Base-by-base conservation (phyloP, 2,113 vertebrate genomes). In the Pogona vitticeps region DNA sequence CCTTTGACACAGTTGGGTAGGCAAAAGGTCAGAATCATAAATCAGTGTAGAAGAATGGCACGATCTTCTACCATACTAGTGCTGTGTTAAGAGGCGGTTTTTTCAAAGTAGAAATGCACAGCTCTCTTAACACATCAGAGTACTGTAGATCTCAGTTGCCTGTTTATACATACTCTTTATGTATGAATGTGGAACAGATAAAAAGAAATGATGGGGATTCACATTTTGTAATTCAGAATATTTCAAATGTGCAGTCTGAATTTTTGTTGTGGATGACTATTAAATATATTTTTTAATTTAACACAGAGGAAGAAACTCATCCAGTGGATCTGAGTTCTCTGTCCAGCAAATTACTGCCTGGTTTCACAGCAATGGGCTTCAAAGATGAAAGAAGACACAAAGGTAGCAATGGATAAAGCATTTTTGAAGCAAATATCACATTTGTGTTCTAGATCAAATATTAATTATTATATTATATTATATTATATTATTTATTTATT, bases 381-480 rank as follows among this genome's bases (percentile, higher is more conserved):
- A 99, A 99, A 96, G 99, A 99, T 76, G 99, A 99, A 91, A 95
- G 98, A 61, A 97, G 98, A 93, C 97, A 97, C 93, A 99, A 98
- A 97, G 98, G 98, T 98, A 93, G 90, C 68, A 76, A 46, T 33
- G 17, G 77, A 52, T 81, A 7, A 38, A 76, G 58, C 9, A 28
- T 2, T 8, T 46, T 33, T 92, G 36, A 52, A 28, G 59, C 52
- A 86, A 36, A 33, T 18, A 31, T 31, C 13, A 14, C 71, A 76
- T 15, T 52, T 36, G 28, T 86, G 61, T 4, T 58, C 14, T 71
- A 40, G 33, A 58, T 26, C 31, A 40, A 85, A 70, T 9, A 58
- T n/a, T 79, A 68, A 26, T 79, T 3, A 14, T 42, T 9, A 15
- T 65, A 65, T 31, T 33, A 36, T 61, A 38, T 23, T n/a, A 52